These are phyloP conservation scores for Pseudoips prasinana DNA, from an alignment of 2,888 invertebrate species.

Conservation along the genomic window DNA sequence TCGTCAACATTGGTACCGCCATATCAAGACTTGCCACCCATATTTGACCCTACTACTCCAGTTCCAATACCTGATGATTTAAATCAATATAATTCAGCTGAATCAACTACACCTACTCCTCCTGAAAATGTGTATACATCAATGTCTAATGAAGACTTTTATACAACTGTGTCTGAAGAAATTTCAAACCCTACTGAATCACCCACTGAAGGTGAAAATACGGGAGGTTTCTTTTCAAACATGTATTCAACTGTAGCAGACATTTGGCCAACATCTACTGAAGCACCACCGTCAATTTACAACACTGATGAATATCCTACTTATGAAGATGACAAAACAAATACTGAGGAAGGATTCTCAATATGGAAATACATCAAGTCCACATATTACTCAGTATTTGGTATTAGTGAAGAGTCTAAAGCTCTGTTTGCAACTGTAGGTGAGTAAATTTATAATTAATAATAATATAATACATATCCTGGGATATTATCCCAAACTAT, in stretches of 20 bases:
- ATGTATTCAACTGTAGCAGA: conserved; percentile 61
- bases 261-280: conserved; percentile 58
- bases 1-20: conserved; percentile 10
- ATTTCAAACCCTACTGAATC: conserved; percentile 16
- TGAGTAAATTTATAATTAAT: conserved; percentile 34
- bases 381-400: conserved; percentile 57
- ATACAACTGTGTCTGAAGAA: background rate
- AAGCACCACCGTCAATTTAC: conserved; percentile 51
- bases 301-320: conserved; percentile 43
- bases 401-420: conserved; percentile 58
- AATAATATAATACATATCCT: background rate
- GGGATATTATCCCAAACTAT: too few species aligned
- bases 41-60: conserved; percentile 9
- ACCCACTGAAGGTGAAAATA: conserved; percentile 31
- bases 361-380: conserved; percentile 56
- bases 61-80: conserved; percentile 9
- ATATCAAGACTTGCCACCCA: conserved; percentile 7
- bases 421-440: conserved; percentile 65
- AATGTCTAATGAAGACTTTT: background rate
- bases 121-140: background rate
- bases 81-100: conserved; percentile 15
- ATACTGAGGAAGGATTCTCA: conserved; percentile 55
- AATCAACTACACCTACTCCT: conserved; percentile 12
- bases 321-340: conserved; percentile 33
- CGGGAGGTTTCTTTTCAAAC: conserved; percentile 51